Evolutionary conservation across 1,140 invertebrate genomes (phyloP).

Genomic region (Anthonomus grandis): DNA sequence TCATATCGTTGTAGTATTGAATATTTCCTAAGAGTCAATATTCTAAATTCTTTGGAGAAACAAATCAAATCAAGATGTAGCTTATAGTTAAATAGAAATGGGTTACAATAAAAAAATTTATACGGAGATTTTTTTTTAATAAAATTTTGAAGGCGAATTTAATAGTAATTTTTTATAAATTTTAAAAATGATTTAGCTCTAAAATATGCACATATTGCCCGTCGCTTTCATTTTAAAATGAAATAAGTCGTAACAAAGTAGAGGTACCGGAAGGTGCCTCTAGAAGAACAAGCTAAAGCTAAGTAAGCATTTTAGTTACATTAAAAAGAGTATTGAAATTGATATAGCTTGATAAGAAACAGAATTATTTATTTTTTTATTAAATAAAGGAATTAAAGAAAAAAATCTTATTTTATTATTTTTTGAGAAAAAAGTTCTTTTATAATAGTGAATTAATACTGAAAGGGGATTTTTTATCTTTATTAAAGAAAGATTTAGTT

Average conservation of each 20-base stretch:
- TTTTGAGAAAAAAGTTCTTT: constrained; percentile 50
- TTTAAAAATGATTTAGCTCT: constrained; percentile 49
- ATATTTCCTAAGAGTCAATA: constrained; percentile 53
- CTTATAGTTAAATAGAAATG: constrained; percentile 53
- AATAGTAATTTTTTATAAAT: constrained; percentile 46
- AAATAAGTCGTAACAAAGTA: constrained; percentile 74
- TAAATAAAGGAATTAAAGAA: constrained; percentile 35
- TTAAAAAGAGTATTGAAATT: constrained; percentile 52
- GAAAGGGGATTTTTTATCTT: constrained; percentile 30
- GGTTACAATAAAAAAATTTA: constrained; percentile 53
- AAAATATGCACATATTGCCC: constrained; percentile 65
- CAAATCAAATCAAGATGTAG: constrained; percentile 60
- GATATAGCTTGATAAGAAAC: constrained; percentile 49
- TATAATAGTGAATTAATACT: constrained; percentile 54
- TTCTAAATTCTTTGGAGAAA: constrained; percentile 49
- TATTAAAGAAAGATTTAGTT: constrained; percentile 54
- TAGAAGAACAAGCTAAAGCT: constrained; percentile 56
- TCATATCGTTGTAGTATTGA: constrained; percentile 56
- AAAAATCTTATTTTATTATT: constrained; percentile 48
- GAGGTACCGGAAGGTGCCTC: constrained; percentile 64
- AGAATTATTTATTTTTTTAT: constrained; percentile 43
- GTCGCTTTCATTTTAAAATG: constrained; percentile 60
- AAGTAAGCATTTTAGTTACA: constrained; percentile 58
- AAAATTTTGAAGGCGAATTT: constrained; percentile 53
- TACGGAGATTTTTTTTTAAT: constrained; percentile 45